A percentile compares a stretch with the other conserved stretches of the same genome.
Conservation (phyloP, 2,113 vertebrate species). For the Orycteropus afer region DNA sequence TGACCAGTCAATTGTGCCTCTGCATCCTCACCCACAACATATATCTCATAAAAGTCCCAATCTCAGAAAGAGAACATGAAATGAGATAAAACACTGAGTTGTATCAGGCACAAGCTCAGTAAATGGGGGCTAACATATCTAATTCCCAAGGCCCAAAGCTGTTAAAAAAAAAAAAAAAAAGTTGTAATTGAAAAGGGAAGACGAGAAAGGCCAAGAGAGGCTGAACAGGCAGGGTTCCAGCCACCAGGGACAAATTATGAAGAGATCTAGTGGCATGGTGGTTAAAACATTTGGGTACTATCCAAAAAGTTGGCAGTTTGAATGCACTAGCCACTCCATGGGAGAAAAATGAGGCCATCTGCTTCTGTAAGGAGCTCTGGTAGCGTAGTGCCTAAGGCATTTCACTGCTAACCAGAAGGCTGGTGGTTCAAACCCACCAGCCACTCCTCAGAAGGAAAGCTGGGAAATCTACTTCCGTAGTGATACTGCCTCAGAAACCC, state of each 20-base stretch:
- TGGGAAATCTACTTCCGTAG: no score
- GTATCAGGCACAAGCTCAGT: neutral
- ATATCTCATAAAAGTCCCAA: neutral
- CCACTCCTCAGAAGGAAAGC: no score
- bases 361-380: no score
- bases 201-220: neutral
- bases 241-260: neutral
- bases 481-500: no score
- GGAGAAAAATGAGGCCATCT: no score
- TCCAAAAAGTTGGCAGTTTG: no score
- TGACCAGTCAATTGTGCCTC: slow-evolving; percentile 13
- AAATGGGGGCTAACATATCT: neutral
- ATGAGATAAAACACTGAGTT: neutral
- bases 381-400: no score
- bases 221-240: neutral
- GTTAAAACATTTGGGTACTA: no score
- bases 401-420: no score
- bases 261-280: no score
- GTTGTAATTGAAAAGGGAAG: neutral
- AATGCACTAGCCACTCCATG: no score
- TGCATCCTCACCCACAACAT: neutral
- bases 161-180: neutral
- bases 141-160: neutral
- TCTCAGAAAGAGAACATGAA: neutral
- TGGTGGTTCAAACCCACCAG: no score